phyloP scores from a whole-genome alignment of 2,113 vertebrate species.

The Xiphias gladius region DNA sequence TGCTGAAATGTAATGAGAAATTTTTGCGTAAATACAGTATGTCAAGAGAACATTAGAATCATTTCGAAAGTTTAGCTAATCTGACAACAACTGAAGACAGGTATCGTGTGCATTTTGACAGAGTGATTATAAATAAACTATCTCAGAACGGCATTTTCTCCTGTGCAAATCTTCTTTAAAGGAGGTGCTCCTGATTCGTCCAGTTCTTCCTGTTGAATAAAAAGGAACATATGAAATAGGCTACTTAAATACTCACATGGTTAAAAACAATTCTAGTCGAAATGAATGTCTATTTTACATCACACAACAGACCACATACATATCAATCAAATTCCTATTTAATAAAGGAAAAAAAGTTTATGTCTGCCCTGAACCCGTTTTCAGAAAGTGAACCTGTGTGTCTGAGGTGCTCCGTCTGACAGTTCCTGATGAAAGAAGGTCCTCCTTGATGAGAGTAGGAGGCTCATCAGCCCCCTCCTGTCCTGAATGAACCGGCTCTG shows the following conservation, averaged over 20 bases:
- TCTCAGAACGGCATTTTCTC: conserved; percentile 89
- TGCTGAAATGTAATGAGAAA: conserved; percentile 44
- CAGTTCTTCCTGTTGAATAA: conserved; percentile 84
- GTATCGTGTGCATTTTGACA: conserved; percentile 53
- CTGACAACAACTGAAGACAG: conserved; percentile 49
- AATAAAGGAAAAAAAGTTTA: background rate
- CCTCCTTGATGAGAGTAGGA: conserved; percentile 97
- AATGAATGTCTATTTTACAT: background rate
- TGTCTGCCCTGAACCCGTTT: background rate
- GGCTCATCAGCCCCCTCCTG: conserved; percentile 96
- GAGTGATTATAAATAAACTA: conserved; percentile 84
- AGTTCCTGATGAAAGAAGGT: conserved; percentile 84
- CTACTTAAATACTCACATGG: background rate
- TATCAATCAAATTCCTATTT: background rate
- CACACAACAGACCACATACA: background rate
- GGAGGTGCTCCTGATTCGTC: conserved; percentile 89
- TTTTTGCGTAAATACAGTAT: conserved; percentile 43
- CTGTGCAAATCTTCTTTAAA: conserved; percentile 93
- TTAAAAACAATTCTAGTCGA: background rate
- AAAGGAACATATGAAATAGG: background rate
- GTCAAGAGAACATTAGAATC: conserved; percentile 43
- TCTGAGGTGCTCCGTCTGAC: conserved; percentile 56
- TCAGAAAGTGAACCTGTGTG: conserved; percentile 66
- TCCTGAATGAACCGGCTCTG: conserved; percentile 91
- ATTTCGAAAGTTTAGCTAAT: conserved; percentile 54